Conservation (phyloP, 2,797 vertebrate species). For the Micropoecilia bifurca region DNA sequence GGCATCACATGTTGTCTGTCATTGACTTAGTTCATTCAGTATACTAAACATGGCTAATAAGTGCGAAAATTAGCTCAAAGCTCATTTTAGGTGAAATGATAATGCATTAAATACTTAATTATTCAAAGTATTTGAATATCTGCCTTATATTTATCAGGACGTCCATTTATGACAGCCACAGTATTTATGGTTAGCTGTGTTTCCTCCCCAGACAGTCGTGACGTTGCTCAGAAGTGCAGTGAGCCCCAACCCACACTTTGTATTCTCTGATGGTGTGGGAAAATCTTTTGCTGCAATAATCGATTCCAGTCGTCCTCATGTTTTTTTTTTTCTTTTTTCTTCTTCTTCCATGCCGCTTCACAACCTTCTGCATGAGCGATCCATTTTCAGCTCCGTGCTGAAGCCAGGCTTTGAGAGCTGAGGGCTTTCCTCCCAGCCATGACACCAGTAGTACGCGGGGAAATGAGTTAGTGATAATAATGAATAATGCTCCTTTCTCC, state of each 20-base stretch:
- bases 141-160: neutral
- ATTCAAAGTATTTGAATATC: too few species aligned
- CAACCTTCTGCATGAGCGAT: slow-evolving; percentile 29
- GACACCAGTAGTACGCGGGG: slow-evolving; percentile 21
- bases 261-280: slow-evolving; percentile 52
- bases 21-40: too few species aligned
- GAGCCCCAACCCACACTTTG: slow-evolving; percentile 31
- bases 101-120: too few species aligned
- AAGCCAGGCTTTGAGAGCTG: slow-evolving; percentile 33
- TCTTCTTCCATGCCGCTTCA: slow-evolving; percentile 7
- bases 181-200: slow-evolving; percentile 8
- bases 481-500: slow-evolving; percentile 10
- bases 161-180: slow-evolving; percentile 8
- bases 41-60: too few species aligned
- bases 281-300: slow-evolving; percentile 56
- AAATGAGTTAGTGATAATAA: slow-evolving; percentile 36
- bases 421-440: slow-evolving; percentile 27
- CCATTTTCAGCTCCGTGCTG: slow-evolving; percentile 30
- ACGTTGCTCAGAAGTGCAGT: slow-evolving; percentile 28
- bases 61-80: too few species aligned
- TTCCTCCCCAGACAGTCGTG: slow-evolving; percentile 32
- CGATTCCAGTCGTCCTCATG: slow-evolving; percentile 51
- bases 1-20: too few species aligned
- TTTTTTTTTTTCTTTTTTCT: slow-evolving; percentile 15
- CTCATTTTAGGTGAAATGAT: too few species aligned